Evolutionary conservation across 2,113 vertebrate species (phyloP).

Genomic region (Grammomys dolichurus): DNA sequence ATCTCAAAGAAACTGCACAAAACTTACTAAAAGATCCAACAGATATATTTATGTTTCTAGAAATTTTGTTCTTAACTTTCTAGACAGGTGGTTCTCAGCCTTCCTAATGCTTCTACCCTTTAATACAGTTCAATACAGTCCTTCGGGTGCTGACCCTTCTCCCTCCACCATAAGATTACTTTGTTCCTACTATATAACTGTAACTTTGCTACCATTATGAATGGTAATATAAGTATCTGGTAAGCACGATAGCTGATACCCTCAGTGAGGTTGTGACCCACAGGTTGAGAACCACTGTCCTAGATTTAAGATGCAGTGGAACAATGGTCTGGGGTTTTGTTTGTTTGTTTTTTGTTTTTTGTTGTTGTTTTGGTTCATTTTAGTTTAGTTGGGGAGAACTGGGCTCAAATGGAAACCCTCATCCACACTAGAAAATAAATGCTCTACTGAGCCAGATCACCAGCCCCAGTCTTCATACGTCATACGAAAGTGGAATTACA

Average conservation of each 20-base stretch:
- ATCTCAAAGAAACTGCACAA: not conserved
- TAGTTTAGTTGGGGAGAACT: not conserved
- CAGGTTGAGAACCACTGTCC: not conserved
- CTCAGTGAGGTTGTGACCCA: not conserved
- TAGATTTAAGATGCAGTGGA: not conserved
- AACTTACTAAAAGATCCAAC: slow-evolving; percentile 39
- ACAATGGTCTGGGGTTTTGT: not conserved
- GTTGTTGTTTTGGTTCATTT: no score
- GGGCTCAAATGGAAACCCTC: not conserved
- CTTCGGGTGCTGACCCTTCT: not conserved
- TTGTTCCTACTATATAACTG: not conserved
- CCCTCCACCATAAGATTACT: not conserved
- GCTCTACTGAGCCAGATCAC: not conserved
- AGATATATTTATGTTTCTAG: slow-evolving; percentile 37
- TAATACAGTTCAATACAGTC: not conserved
- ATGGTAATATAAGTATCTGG: not conserved
- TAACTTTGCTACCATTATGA: not conserved
- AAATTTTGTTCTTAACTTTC: slow-evolving; percentile 39
- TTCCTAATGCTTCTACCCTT: not conserved
- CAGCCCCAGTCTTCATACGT: not conserved
- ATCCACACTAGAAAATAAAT: not conserved
- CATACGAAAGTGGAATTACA: not conserved
- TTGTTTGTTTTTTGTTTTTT: no score
- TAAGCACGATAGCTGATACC: not conserved
- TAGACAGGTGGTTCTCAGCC: not conserved